phyloP scores from a whole-genome alignment of 1,140 invertebrate genomes.

The Drosophila ohnishii region DNA sequence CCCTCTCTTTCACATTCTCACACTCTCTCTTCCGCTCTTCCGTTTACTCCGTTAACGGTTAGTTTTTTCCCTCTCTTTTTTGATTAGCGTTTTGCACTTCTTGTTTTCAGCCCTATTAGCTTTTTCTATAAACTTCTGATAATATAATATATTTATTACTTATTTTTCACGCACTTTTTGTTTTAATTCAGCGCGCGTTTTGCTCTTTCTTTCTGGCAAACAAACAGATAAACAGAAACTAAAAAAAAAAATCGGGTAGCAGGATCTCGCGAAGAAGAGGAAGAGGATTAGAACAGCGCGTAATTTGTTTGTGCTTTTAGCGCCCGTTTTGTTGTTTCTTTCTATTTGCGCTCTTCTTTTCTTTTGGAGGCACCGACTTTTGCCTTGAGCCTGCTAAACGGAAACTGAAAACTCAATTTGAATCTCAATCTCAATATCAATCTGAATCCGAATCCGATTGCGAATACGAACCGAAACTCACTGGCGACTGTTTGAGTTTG shows the following conservation, averaged over 20 bases:
- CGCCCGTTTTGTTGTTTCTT: conserved; percentile 1
- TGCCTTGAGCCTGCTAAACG: conserved; percentile 6
- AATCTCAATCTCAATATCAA: conserved; percentile 6
- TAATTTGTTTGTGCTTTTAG: conserved; percentile 1
- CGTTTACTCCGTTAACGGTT: conserved; percentile 38
- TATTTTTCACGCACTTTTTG: conserved; percentile 57
- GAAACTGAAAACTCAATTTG: conserved; percentile 11
- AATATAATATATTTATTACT: conserved; percentile 20
- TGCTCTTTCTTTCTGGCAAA: conserved; percentile 40
- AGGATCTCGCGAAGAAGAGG: conserved; percentile 21
- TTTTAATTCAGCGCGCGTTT: conserved; percentile 64
- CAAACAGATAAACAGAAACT: conserved; percentile 21
- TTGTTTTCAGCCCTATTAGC: conserved; percentile 8
- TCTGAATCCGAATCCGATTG: conserved; percentile 30
- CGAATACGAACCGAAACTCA: conserved; percentile 64
- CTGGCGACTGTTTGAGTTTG: conserved; percentile 59
- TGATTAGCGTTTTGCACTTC: conserved; percentile 31
- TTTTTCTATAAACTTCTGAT: background rate
- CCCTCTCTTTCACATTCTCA: conserved; percentile 16
- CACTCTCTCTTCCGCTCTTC: conserved; percentile 14
- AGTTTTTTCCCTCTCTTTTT: conserved; percentile 43
- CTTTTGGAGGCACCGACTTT: conserved; percentile 8
- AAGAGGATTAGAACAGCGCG: conserved; percentile 11
- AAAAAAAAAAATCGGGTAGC: conserved; percentile 11
- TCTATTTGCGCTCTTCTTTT: conserved; percentile 1